Percentiles rank a stretch among this genome's conserved stretches.
Evolutionary conservation across 2,888 invertebrate species (phyloP).

Genomic region (Amphipyra berbera): DNA sequence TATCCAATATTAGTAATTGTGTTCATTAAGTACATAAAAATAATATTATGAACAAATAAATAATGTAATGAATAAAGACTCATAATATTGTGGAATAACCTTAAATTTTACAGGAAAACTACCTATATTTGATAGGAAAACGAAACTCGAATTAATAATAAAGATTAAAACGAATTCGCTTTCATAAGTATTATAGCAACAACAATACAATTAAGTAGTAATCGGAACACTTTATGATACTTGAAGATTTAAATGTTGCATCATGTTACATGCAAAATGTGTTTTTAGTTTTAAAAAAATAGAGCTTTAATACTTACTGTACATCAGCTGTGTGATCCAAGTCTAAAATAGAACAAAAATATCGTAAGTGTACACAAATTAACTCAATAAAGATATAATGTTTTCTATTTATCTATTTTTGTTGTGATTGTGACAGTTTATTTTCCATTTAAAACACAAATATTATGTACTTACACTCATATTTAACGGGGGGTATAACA

Average conservation of each 20-base stretch:
- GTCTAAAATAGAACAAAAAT: conserved; percentile 90
- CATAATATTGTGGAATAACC: conserved; percentile 13
- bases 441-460: not conserved
- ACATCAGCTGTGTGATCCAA: conserved; percentile 99
- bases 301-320: conserved; percentile 93
- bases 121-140: too few relatives aligned
- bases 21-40: too few relatives aligned
- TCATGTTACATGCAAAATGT: too few relatives aligned
- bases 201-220: too few relatives aligned
- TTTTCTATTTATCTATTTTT: conserved; percentile 1
- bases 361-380: conserved; percentile 5
- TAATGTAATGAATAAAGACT: not conserved
- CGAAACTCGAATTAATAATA: too few relatives aligned
- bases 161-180: too few relatives aligned
- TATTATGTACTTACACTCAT: conserved; percentile 96
- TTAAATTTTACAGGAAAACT: not conserved
- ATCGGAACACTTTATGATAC: too few relatives aligned
- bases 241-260: too few relatives aligned
- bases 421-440: not conserved
- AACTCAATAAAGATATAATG: not conserved
- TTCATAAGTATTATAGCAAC: too few relatives aligned
- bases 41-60: not conserved
- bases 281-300: too few relatives aligned
- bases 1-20: too few relatives aligned
- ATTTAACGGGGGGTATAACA: conserved; percentile 92